Conservation (phyloP, 2,888 invertebrate species). For the Augochlorella aurata region DNA sequence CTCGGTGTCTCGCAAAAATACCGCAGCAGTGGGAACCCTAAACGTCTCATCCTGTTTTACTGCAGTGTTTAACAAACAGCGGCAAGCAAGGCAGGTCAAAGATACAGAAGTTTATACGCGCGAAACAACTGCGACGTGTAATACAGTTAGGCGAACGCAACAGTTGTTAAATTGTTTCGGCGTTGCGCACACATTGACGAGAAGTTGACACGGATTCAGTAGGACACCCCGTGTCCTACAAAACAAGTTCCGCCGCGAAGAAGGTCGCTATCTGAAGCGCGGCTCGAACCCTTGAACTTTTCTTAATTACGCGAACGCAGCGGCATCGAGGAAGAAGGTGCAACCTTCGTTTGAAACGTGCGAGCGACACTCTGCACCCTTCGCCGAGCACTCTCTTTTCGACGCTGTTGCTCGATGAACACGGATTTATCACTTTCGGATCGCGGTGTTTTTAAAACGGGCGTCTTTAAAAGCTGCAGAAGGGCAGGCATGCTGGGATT, state of each 20-base stretch:
- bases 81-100: too few species aligned
- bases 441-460: constrained; percentile 42
- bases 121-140: too few species aligned
- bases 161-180: too few species aligned
- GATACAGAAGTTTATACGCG: too few species aligned
- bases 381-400: neutral
- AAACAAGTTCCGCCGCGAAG: neutral
- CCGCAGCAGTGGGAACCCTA: too few species aligned
- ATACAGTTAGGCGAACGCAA: too few species aligned
- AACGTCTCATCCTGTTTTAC: too few species aligned
- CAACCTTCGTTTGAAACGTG: neutral
- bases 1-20: too few species aligned
- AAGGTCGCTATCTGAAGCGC: neutral
- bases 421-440: constrained; percentile 22
- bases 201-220: neutral
- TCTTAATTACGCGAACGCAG: neutral
- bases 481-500: constrained; percentile 3
- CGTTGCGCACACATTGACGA: too few species aligned
- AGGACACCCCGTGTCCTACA: neutral
- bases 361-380: neutral
- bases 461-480: constrained; percentile 19
- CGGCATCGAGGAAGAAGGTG: neutral
- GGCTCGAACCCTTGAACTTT: neutral
- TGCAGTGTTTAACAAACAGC: too few species aligned
- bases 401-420: neutral